Percentiles rank a stretch among this genome's conserved stretches.
phyloP scores from a whole-genome alignment of 2,888 invertebrate genomes.

The Eupithecia inturbata region DNA sequence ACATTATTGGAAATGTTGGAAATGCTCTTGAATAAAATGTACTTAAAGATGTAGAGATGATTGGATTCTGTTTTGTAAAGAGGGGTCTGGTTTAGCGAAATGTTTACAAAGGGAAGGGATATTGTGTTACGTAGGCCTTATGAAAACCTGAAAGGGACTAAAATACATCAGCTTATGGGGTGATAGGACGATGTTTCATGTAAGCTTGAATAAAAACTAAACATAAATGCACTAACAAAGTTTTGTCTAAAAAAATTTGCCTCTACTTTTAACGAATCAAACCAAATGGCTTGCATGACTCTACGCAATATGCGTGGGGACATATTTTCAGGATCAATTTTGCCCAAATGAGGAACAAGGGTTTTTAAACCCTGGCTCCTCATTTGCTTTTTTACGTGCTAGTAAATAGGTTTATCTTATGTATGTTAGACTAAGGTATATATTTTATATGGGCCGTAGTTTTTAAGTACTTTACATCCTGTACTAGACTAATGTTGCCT shows the following conservation, averaged over 20 bases:
- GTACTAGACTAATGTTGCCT: no score
- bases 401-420: no score
- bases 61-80: constrained; percentile 35
- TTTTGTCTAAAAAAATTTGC: not conserved
- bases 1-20: constrained; percentile 32
- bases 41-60: constrained; percentile 23
- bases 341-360: not conserved
- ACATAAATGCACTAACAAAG: not conserved
- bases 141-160: not conserved
- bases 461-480: no score
- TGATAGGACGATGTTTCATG: not conserved
- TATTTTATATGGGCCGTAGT: no score
- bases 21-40: constrained; percentile 31
- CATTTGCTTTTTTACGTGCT: no score
- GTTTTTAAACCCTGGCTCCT: no score
- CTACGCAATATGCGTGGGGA: no score
- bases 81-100: constrained; percentile 24
- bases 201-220: not conserved
- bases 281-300: not conserved
- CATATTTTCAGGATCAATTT: no score
- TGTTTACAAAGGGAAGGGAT: constrained; percentile 9
- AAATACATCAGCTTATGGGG: not conserved
- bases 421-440: no score
- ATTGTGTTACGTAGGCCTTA: constrained; percentile 12
- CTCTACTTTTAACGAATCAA: not conserved